These are phyloP conservation scores for Actenoides lindsayi DNA, from an alignment of 2,113 vertebrate genomes.

Conservation along the genomic window DNA sequence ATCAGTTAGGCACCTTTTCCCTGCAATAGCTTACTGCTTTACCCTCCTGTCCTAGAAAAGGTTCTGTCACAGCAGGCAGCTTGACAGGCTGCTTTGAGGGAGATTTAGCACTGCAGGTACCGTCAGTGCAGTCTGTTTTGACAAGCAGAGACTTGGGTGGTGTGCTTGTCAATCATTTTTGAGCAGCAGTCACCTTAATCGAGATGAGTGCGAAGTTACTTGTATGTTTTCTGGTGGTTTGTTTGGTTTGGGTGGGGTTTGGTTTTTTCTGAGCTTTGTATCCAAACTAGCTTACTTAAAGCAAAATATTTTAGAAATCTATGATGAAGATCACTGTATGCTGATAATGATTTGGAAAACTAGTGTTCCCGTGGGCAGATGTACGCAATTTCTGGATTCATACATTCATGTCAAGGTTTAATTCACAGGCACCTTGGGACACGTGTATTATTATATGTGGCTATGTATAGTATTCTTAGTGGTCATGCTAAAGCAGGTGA, in stretches of 20 bases:
- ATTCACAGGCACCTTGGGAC: neutral
- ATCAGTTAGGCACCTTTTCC: neutral
- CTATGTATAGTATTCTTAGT: neutral
- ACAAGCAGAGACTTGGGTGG: neutral
- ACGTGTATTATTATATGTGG: accelerated
- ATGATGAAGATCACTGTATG: neutral
- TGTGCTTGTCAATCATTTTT: neutral
- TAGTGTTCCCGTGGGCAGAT: neutral
- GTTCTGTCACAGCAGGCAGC: neutral
- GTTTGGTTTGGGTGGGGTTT: neutral
- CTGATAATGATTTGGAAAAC: neutral
- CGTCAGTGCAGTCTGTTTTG: neutral
- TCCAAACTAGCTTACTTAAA: neutral
- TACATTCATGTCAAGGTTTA: neutral
- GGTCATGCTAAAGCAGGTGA: neutral
- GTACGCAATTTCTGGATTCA: neutral
- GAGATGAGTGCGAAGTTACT: neutral
- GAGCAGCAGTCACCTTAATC: neutral
- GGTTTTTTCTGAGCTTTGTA: neutral
- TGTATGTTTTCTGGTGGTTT: neutral
- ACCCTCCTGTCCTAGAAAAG: neutral
- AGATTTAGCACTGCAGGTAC: neutral
- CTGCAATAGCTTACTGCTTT: neutral
- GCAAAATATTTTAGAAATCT: neutral
- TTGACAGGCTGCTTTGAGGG: neutral